Conservation (phyloP, 2,113 vertebrate species). For the Parus major region DNA sequence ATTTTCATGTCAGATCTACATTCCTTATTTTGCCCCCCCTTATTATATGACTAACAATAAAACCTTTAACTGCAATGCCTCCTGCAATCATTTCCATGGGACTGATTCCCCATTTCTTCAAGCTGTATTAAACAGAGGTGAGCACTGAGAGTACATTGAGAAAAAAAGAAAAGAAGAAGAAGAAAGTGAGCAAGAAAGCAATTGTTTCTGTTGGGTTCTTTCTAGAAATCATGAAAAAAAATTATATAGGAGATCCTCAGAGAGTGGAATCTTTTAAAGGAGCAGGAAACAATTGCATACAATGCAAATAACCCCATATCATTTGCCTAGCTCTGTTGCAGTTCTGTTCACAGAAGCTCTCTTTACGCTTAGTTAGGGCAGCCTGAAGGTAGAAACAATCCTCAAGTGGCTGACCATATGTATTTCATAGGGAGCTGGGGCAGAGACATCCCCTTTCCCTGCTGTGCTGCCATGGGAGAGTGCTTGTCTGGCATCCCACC, state of each 20-base stretch:
- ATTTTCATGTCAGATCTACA: not conserved
- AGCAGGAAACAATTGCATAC: not conserved
- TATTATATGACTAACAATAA: not conserved
- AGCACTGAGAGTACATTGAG: not conserved
- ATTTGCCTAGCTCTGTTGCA: not conserved
- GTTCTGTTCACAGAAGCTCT: not conserved
- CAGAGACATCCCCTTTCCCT: not conserved
- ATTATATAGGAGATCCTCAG: not conserved
- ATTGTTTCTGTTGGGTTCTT: not conserved
- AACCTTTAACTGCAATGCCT: not conserved
- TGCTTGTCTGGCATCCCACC: not conserved
- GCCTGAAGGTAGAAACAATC: not conserved
- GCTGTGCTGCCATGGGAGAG: not conserved
- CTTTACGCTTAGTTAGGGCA: not conserved
- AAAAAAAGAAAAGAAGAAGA: not conserved
- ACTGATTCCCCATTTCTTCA: not conserved
- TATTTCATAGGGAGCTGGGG: not conserved
- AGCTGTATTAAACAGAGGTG: not conserved
- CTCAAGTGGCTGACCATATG: not conserved
- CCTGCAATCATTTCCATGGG: not conserved
- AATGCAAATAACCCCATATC: not conserved
- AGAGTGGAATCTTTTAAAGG: not conserved
- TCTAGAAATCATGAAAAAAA: not conserved
- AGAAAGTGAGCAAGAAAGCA: not conserved
- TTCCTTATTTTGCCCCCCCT: not conserved